Evolutionary conservation across 1,140 invertebrate genomes (phyloP), one percentile per base, ranked within the genome.

Genomic region (Solenopsis invicta): DNA sequence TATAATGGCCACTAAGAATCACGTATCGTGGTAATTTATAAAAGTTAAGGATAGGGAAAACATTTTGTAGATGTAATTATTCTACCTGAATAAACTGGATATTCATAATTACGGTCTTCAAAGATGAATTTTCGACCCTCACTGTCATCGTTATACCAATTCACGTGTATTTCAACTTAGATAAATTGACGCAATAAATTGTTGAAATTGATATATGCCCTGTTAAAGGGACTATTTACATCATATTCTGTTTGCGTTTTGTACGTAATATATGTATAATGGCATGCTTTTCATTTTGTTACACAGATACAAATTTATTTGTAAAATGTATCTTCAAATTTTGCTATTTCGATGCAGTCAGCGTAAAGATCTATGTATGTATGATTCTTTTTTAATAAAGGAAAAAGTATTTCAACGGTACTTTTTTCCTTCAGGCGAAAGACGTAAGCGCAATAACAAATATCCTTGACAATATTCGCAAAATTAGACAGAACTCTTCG

Each of bases 1-100:
- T 76, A 75, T 77, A 75, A 85, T 59, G 16, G 21, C 37, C 50
- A 48, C 45, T 54, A 54, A n/a, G 29, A 64, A 85, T 85, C 76
- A 66, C 1, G 29, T 48, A 59, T 52, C 21, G 13, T 45, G 13
- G 21, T 41, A 56, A 82, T 82, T 6, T 61, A 24, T 59, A 48
- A 61, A 82, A 82, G 16, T 82, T 59, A 59, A 74, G 18, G 6
- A 81, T 45, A 2, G 21, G 37, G 24, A 24, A 59, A 72, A 82
- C n/a, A 59, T 41, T 29, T 29, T 34, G 52, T 45, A 67, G 37
- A 80, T 67, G 34, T 59, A 59, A 82, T 61, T 74, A 80, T 78
- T 50, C 54, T 66, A 66, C 45, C 1, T 13, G 41, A 72, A 72
- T 37, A 50, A 29, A 74, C 24, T 74, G 24, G 34, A 80, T 41